These are phyloP conservation scores for Iselma pallidipennis DNA, from an alignment of 2,888 invertebrate genomes.

Conservation along the genomic window DNA sequence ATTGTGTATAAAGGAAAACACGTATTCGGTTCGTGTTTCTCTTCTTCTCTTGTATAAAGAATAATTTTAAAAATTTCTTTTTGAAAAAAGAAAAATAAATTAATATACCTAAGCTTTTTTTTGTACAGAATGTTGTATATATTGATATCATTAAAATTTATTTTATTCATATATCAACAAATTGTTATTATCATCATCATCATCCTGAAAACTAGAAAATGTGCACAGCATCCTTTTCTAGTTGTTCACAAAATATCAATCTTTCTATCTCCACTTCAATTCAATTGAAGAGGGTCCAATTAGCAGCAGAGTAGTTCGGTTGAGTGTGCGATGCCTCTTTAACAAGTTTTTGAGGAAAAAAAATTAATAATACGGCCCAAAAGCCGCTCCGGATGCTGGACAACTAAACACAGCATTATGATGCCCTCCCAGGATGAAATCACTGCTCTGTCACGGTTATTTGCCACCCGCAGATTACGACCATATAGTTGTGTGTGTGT, in stretches of 20 bases:
- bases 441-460: constrained; percentile 44
- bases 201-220: no score
- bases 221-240: no score
- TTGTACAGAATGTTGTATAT: constrained; percentile 54
- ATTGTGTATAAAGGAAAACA: constrained; percentile 43
- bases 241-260: no score
- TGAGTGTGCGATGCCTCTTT: no score
- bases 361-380: constrained; percentile 48
- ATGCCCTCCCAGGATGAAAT: constrained; percentile 47
- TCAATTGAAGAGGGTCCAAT: constrained; percentile 17
- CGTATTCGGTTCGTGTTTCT: background rate
- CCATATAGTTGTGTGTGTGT: constrained; percentile 26
- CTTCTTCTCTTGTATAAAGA: constrained; percentile 30
- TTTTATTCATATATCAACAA: constrained; percentile 26
- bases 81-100: constrained; percentile 34
- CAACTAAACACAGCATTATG: background rate
- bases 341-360: constrained; percentile 41
- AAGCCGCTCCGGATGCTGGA: constrained; percentile 49
- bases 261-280: no score
- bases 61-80: constrained; percentile 39
- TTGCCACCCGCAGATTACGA: constrained; percentile 49
- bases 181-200: constrained; percentile 26
- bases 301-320: no score
- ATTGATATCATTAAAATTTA: constrained; percentile 43
- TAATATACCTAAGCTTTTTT: constrained; percentile 46